phyloP scores from a whole-genome alignment of 2,113 vertebrate genomes.

The Reinhardtius hippoglossoides region DNA sequence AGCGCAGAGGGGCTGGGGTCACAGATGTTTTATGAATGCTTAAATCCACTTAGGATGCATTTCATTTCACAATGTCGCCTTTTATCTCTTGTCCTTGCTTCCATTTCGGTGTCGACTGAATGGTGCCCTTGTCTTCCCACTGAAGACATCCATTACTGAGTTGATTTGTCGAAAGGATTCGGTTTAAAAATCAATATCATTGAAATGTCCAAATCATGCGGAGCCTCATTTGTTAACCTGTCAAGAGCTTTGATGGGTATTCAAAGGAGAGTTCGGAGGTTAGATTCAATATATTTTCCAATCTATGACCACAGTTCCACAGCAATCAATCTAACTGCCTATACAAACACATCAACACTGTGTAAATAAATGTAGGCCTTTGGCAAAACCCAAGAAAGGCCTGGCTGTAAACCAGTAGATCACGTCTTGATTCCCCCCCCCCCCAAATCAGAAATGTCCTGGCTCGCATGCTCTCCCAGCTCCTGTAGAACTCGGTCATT shows the following conservation, averaged over 20 bases:
- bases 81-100: slow-evolving; percentile 24
- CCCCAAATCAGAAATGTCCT: slow-evolving; percentile 39
- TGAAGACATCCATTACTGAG: slow-evolving; percentile 19
- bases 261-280: slow-evolving; percentile 43
- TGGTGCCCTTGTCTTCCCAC: not conserved
- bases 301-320: slow-evolving; percentile 15
- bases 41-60: slow-evolving; percentile 55
- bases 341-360: slow-evolving; percentile 28
- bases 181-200: slow-evolving; percentile 15
- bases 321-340: slow-evolving; percentile 23
- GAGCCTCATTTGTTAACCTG: slow-evolving; percentile 44
- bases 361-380: slow-evolving; percentile 15
- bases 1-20: slow-evolving; percentile 43
- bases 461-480: slow-evolving; percentile 42
- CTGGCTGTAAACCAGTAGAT: slow-evolving; percentile 33
- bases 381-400: slow-evolving; percentile 27
- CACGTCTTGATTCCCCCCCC: slow-evolving; percentile 8
- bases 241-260: slow-evolving; percentile 37
- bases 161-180: slow-evolving; percentile 20
- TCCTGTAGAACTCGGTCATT: slow-evolving; percentile 63
- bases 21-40: slow-evolving; percentile 57
- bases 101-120: not conserved
- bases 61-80: slow-evolving; percentile 29
- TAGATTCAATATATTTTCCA: slow-evolving; percentile 31
- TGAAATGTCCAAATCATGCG: no score